Percentiles rank a stretch among this genome's conserved stretches.
Conservation (phyloP, 2,797 vertebrate genomes). For the Sorex maritimensis region DNA sequence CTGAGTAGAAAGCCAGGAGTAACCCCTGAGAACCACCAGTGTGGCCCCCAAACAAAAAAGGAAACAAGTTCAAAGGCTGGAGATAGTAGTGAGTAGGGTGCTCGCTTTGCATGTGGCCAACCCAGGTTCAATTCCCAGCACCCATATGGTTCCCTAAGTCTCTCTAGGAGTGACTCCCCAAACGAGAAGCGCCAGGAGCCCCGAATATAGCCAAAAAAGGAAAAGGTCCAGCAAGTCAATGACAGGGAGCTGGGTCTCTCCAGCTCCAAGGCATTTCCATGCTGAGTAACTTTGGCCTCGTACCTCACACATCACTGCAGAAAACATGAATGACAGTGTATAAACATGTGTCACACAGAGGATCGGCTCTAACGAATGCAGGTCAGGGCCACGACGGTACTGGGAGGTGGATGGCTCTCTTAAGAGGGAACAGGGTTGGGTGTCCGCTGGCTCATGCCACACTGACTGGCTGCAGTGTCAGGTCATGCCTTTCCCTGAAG, state of each 20-base stretch:
- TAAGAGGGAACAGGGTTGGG: slow-evolving; percentile 77
- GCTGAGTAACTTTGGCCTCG: not conserved
- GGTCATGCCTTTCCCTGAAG: not conserved
- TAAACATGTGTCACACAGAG: slow-evolving; percentile 92
- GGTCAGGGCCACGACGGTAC: slow-evolving; percentile 79
- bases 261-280: not conserved
- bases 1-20: too few relatives aligned
- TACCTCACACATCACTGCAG: not conserved
- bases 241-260: not conserved
- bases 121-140: not conserved
- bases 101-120: too few relatives aligned
- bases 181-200: too few relatives aligned
- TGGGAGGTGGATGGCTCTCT: slow-evolving; percentile 81
- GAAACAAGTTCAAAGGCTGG: not conserved
- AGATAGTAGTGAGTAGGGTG: not conserved
- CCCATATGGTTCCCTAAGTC: not conserved
- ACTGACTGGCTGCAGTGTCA: not conserved
- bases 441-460: slow-evolving; percentile 72
- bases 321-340: slow-evolving; percentile 84
- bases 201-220: not conserved
- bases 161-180: too few relatives aligned
- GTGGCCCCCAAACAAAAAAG: not conserved
- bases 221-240: slow-evolving; percentile 1
- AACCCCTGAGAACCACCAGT: too few relatives aligned
- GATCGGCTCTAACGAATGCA: slow-evolving; percentile 87